Conservation (phyloP, 1,140 invertebrate genomes). For the Papilio xuthus region DNA sequence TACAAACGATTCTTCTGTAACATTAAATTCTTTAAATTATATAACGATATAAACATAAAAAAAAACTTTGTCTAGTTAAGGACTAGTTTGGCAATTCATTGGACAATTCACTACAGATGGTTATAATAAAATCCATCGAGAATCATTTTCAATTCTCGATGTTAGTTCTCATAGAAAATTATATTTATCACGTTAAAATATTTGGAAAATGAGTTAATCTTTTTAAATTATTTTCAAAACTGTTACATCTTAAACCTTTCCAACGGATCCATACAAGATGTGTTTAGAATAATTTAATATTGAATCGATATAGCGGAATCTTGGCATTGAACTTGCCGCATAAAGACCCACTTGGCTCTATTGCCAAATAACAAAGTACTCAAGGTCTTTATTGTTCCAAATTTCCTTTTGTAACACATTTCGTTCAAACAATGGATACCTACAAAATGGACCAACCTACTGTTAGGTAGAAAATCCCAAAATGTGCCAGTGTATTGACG, state of each 20-base stretch:
- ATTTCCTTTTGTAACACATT: not conserved
- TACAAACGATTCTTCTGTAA: not conserved
- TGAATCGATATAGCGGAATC: conserved; percentile 60
- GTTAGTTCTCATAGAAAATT: not conserved
- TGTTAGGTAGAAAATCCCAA: too few species aligned
- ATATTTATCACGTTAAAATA: not conserved
- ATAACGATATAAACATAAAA: too few species aligned
- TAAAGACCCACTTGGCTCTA: conserved; percentile 62
- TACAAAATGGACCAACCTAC: not conserved
- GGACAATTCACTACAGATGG: too few species aligned
- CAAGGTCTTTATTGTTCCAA: conserved; percentile 18
- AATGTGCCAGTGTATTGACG: too few species aligned
- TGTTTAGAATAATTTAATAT: conserved; percentile 55
- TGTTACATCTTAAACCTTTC: conserved; percentile 4
- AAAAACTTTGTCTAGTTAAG: too few species aligned
- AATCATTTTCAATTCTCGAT: too few species aligned
- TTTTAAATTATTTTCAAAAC: not conserved
- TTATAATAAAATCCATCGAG: too few species aligned
- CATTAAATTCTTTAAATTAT: not conserved
- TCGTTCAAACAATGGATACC: not conserved
- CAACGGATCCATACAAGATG: conserved; percentile 42
- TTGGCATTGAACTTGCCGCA: conserved; percentile 72
- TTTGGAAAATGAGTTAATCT: conserved; percentile 12
- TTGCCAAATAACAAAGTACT: conserved; percentile 58
- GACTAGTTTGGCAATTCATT: too few species aligned